Base-by-base conservation (phyloP, 2,888 invertebrate species). In the Caenorhabditis japonica region DNA sequence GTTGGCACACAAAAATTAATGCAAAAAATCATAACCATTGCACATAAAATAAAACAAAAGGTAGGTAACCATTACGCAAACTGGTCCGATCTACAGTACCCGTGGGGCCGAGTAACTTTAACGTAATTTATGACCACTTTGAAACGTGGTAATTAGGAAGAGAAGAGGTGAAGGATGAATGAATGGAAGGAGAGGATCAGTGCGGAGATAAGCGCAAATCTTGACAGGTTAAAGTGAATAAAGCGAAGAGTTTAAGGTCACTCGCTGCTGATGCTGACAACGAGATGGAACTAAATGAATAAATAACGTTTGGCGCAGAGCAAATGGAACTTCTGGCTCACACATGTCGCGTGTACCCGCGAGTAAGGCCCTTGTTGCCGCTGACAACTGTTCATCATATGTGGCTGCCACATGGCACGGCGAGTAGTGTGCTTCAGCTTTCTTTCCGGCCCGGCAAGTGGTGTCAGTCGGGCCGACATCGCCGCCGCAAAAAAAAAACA, bases 361-460 rank as follows among this genome's bases (percentile, higher is more conserved):
- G 19, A 21, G 33, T 12, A 7, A 17, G 17, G 46, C 1, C 17
- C 46, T 38, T 44, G 53, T 38, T 47, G 47, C 53, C 46, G 46
- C 55, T 56, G 64, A 64, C 64, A 64, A 64, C 64, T 64, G 64
- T 64, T 64, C 64, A 62, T 62, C 62, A 62, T 62, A 62, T 62
- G 62, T 64, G 55, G 62, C 39, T 64, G 64, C 55, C 64, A 64
- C 56, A 56, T 64, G 64, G 55, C 49, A 53, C 47, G 46, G 46
- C n/a, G n/a, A n/a, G n/a, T n/a, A n/a, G n/a, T n/a, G n/a, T n/a
- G n/a, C n/a, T n/a, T n/a, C n/a, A n/a, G n/a, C n/a, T n/a, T n/a
- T n/a, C n/a, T n/a, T n/a, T n/a, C n/a, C n/a, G n/a, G n/a, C n/a
- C n/a, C n/a, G n/a, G 21, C 62, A 51, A 44, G 61, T 34, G 47